Evolutionary conservation across 2,797 vertebrate genomes (phyloP), one percentile per base, ranked within the genome.

Genomic region (Notolabrus celidotus): DNA sequence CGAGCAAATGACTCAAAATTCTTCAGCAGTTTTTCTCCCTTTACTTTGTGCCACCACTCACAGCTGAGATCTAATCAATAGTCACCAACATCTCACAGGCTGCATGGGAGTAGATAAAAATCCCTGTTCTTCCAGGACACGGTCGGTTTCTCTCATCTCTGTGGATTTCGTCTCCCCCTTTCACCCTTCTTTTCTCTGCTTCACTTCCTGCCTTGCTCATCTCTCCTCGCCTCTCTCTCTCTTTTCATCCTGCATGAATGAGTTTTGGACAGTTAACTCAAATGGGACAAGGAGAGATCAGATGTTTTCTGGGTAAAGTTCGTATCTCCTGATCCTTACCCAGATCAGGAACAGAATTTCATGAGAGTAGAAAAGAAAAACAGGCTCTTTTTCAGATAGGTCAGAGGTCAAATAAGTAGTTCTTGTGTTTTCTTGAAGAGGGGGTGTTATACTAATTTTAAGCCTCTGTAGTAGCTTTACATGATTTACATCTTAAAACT

Each of bases 111-210:
- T 23, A 62, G 83, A 87, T 85, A 70, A 51, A 79, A 83, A 79
- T 79, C 61, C 50, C 54, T 77, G 74, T 73, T 77, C 67, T 67
- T 85, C 67, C 54, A 51, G 56, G 84, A 84, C 74, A 77, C 53
- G 60, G 71, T 80, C 70, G 67, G 67, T 60, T 85, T 86, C 71
- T 65, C 83, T 80, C 79, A 67, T 77, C 54, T 42, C 50, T 34
- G 56, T 65, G 36, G 12, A 63, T 72, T 71, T 71, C 60, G 77
- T 45, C 49, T 15, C 19, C 62, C 31, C 12, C 39, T 3, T 1
- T 19, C 22, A 29, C 34, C 15, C n/a, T 33, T 8, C 57, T 17
- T 27, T 1, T 51, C 56, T 75, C 22, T 77, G 38, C 68, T 69
- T 77, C 61, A 61, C 42, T 75, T 71, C 75, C 59, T 79, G 14